Percentiles rank a stretch among this genome's conserved stretches.
phyloP scores from a whole-genome alignment of 2,888 invertebrate species.

The Cosmia trapezina region DNA sequence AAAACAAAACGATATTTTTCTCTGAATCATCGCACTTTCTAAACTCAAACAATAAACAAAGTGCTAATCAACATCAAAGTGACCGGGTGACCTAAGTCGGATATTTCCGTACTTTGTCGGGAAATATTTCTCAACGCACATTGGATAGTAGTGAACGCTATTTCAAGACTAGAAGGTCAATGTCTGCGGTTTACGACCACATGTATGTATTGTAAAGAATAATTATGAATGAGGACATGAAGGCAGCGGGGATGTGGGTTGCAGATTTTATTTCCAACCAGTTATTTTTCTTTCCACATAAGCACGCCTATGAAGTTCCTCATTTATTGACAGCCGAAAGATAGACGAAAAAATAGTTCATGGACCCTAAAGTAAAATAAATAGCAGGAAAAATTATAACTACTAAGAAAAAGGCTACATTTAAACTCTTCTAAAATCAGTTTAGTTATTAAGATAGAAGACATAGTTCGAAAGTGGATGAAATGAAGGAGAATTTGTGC shows the following conservation, averaged over 20 bases:
- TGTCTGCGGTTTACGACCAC: slow-evolving; percentile 80
- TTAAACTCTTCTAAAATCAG: not conserved
- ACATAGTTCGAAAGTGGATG: not conserved
- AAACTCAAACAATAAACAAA: slow-evolving; percentile 14
- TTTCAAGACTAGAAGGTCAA: slow-evolving; percentile 83
- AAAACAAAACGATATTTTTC: not conserved
- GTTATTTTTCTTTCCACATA: no score
- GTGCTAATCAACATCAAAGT: slow-evolving; percentile 31
- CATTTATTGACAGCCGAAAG: no score
- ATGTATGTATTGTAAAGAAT: slow-evolving; percentile 45
- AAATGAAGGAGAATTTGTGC: not conserved
- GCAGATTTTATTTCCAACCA: no score
- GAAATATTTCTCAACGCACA: slow-evolving; percentile 64
- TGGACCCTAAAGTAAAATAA: no score
- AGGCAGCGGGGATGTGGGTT: slow-evolving; percentile 20
- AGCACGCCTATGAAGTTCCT: no score
- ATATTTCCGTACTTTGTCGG: slow-evolving; percentile 39
- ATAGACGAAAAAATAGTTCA: no score
- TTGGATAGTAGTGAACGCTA: slow-evolving; percentile 73
- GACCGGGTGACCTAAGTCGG: slow-evolving; percentile 43
- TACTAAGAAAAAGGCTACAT: not conserved
- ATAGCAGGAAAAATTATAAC: no score
- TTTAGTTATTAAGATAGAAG: not conserved
- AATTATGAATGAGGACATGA: slow-evolving; percentile 37
- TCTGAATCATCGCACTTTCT: not conserved